Base-by-base conservation (phyloP, 2,888 invertebrate genomes). In the Pristionchus japonicus region DNA sequence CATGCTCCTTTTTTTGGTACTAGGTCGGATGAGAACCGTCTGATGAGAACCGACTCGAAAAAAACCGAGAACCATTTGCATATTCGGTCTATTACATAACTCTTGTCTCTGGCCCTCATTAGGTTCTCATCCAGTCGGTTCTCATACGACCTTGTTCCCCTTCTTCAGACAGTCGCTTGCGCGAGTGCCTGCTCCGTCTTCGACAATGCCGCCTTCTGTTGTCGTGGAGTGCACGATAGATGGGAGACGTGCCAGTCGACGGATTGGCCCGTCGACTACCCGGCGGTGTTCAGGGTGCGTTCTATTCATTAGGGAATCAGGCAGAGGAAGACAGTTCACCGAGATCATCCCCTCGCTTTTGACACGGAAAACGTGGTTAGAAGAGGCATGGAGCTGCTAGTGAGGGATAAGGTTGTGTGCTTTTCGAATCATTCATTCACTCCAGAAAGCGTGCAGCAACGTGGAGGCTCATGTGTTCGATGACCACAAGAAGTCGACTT, bases 391-490 rank as follows among this genome's bases (percentile, higher is more conserved):
- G n/a, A n/a, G n/a, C n/a, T n/a, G n/a, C n/a, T n/a, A n/a, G n/a
- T n/a, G n/a, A n/a, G n/a, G n/a, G n/a, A n/a, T n/a, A n/a, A n/a
- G n/a, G n/a, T n/a, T n/a, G n/a, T n/a, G n/a, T n/a, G n/a, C n/a
- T n/a, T n/a, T 57, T 13, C 57, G 17, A 23, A 23, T 13, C 20
- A 57, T 23, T 20, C n/a, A n/a, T 57, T 20, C 57, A 57, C 20
- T 49, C 52, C 57, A 96, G 91, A 88, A 91, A 0, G 92, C 94
- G 31, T 96, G 96, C 91, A 95, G 96, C 1, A 95, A 95, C 86
- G 95, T 95, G 13, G 95, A 96, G 93, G 95, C 95, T 89, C 96
- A 96, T 90, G 95, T 95, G 20, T 96, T 95, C 90, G 96, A 96
- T 93, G 95, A 96, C 89, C 47, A 6, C 47, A 90, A 94, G 52